phyloP scores from a whole-genome alignment of 1,140 invertebrate species.

The Drosophila tristis region DNA sequence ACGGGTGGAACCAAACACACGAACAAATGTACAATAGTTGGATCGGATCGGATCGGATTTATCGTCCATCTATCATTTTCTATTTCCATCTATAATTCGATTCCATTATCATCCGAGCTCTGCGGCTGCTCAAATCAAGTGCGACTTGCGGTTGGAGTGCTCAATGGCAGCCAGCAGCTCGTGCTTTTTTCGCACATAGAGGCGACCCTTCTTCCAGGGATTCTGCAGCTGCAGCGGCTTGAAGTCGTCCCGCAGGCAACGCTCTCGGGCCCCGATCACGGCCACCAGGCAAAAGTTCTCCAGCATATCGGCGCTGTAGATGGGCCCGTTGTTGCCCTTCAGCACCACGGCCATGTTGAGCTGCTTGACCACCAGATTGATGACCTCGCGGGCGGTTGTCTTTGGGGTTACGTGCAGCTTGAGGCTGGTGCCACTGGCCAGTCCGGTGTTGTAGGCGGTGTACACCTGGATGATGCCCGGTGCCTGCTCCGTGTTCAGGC shows the following conservation, averaged over 20 bases:
- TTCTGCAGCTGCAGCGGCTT: constrained; percentile 96
- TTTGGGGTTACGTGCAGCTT: constrained; percentile 95
- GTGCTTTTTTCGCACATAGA: constrained; percentile 95
- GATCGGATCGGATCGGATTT: constrained; percentile 2
- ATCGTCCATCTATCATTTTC: neutral
- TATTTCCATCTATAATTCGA: neutral
- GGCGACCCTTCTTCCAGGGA: constrained; percentile 96
- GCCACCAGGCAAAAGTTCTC: constrained; percentile 96
- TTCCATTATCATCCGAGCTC: neutral
- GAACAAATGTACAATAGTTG: constrained; percentile 36
- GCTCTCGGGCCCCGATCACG: constrained; percentile 95
- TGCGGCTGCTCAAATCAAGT: constrained; percentile 70
- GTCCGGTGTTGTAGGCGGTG: constrained; percentile 96
- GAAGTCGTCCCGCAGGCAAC: constrained; percentile 96
- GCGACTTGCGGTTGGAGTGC: constrained; percentile 90
- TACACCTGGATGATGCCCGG: constrained; percentile 92
- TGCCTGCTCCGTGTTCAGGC: constrained; percentile 62
- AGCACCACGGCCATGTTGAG: constrained; percentile 95
- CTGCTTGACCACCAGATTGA: constrained; percentile 96
- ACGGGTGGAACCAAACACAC: constrained; percentile 16
- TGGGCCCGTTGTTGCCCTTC: constrained; percentile 90
- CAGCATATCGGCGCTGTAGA: constrained; percentile 91
- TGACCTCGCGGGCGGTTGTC: constrained; percentile 96
- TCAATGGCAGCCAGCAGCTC: constrained; percentile 94
- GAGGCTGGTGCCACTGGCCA: constrained; percentile 95